Percentiles rank a stretch among this genome's conserved stretches.
These are phyloP conservation scores for Netelia inedita DNA, from an alignment of 2,888 invertebrate genomes.

Conservation along the genomic window DNA sequence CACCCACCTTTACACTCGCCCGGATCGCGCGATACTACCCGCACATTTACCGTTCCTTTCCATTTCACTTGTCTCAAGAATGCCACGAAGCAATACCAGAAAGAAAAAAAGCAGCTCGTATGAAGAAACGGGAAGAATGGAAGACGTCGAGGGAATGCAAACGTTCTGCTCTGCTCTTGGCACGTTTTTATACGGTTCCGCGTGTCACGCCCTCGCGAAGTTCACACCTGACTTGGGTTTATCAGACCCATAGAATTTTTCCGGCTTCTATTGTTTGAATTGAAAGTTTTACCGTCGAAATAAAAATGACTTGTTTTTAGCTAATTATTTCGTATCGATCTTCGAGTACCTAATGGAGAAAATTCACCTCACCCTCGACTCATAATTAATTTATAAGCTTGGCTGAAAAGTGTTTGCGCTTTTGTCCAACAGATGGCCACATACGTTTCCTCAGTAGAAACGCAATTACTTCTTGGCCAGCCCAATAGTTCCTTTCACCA, in stretches of 20 bases:
- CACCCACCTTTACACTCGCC: neutral
- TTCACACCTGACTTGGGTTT: slow-evolving; percentile 17
- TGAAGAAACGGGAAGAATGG: slow-evolving; percentile 10
- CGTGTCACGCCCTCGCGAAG: slow-evolving; percentile 58
- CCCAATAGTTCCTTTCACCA: too few species aligned
- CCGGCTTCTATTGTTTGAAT: too few species aligned
- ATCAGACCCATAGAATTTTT: neutral
- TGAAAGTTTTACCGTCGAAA: too few species aligned
- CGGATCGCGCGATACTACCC: slow-evolving; percentile 21
- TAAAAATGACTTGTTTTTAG: too few species aligned
- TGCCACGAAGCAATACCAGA: neutral
- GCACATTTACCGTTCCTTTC: slow-evolving; percentile 43
- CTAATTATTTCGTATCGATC: too few species aligned
- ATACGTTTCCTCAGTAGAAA: too few species aligned
- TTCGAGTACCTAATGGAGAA: too few species aligned
- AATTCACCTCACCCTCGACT: too few species aligned
- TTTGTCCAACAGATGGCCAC: too few species aligned
- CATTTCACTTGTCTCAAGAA: slow-evolving; percentile 37
- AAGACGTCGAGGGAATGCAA: slow-evolving; percentile 26
- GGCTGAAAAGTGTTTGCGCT: too few species aligned
- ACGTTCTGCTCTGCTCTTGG: neutral
- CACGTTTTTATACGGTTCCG: slow-evolving; percentile 77
- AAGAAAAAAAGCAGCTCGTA: neutral
- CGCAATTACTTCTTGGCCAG: too few species aligned
- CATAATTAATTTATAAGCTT: too few species aligned